Percentiles rank a stretch among this genome's conserved stretches.
Conservation (phyloP, 2,113 vertebrate species). For the Gobio gobio region DNA sequence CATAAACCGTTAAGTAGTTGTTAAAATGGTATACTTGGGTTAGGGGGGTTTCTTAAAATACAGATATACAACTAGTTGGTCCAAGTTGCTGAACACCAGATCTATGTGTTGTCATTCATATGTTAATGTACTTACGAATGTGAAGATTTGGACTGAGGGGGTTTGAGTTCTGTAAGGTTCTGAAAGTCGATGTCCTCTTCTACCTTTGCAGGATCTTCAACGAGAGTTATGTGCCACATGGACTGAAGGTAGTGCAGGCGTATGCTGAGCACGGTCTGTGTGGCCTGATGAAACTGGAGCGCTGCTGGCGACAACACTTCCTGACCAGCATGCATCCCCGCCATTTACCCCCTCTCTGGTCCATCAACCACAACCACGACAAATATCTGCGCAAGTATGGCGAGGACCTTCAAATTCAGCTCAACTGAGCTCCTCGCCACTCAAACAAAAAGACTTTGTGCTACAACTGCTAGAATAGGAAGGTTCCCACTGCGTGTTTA, state of each 20-base stretch:
- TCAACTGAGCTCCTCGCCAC: constrained; percentile 67
- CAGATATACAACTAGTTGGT: too few species aligned
- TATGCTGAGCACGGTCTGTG: constrained; percentile 80
- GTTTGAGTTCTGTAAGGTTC: neutral
- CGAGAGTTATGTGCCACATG: constrained; percentile 88
- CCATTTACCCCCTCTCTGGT: constrained; percentile 91
- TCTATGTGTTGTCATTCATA: neutral
- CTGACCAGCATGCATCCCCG: constrained; percentile 88
- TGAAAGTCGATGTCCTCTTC: neutral
- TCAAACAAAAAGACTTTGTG: neutral
- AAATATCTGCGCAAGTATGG: constrained; percentile 93
- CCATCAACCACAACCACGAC: constrained; percentile 90
- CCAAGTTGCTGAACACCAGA: too few species aligned
- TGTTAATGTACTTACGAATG: neutral
- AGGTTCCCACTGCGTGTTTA: neutral
- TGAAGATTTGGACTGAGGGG: neutral
- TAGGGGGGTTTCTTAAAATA: too few species aligned
- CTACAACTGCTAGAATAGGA: neutral
- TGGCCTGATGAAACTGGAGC: constrained; percentile 91
- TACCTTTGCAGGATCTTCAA: constrained; percentile 85
- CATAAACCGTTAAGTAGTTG: too few species aligned
- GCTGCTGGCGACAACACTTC: constrained; percentile 95
- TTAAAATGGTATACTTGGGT: too few species aligned
- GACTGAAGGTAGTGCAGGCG: constrained; percentile 90
- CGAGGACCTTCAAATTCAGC: constrained; percentile 82